Evolutionary conservation across 1,140 invertebrate genomes (phyloP), one percentile per base, ranked within the genome.

Genomic region (Akabosia matsudoensis): DNA sequence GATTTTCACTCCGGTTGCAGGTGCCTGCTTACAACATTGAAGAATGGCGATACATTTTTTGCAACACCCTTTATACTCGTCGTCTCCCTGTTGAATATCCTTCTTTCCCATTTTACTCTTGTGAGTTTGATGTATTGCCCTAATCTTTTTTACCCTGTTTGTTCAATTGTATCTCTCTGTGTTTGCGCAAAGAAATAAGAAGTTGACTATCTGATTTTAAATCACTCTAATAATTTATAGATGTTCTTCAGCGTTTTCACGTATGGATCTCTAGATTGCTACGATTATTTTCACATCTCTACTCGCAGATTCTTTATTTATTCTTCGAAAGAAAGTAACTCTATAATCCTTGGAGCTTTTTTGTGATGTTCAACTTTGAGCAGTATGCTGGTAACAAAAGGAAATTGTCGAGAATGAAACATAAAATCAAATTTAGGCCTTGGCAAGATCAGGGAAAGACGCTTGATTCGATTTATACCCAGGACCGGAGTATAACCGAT

Each of bases 1-100:
- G 18, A 77, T 67, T 70, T 77, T 77, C 1, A 77, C 76, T 51
- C 76, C 76, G 33, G 54, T 71, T 3, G 76, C 64, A 18, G 73
- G 70, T 14, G 76, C 61, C 24, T 74, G 28, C 2, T 77, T 24
- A 71, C 76, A 77, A 33, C 76, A 77, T 24, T 73, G 70, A 0
- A 77, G 26, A 54, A 72, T 51, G 33, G 24, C 22, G 0, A 77
- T 0, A 26, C 76, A 77, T 30, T 74, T 56, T 24, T 51, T 14
- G 33, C 76, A 74, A 7, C 56, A 52, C 0, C 70, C 54, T 24
- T 24, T 18, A 33, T 33, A n/a, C 31, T 70, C 73, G 0, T 52
- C 22, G 30, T 34, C 64, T 1, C 30, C 30, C 61, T 67, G 61
- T 31, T 67, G 61, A 67, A 31, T 30, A 72, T 72, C 33, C 37